Conservation (phyloP, 2,113 vertebrate genomes). For the Paradisaea rubra region DNA sequence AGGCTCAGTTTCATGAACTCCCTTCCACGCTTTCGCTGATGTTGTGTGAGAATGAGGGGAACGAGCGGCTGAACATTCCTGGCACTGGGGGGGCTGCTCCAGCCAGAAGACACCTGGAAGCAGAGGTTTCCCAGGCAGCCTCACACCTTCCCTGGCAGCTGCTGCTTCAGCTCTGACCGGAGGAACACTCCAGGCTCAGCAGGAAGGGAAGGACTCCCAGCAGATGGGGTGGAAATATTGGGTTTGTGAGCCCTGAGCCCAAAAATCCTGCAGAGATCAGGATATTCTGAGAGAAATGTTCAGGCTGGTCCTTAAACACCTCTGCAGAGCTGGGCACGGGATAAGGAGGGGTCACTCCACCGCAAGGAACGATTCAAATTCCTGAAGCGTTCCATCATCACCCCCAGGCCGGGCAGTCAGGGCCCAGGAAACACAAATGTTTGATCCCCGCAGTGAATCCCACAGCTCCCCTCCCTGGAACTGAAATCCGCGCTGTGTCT, state of each 20-base stretch:
- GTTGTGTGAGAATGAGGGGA: background rate
- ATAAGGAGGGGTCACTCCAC: rapidly evolving
- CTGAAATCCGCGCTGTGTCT: background rate
- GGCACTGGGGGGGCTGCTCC: background rate
- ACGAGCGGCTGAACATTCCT: background rate
- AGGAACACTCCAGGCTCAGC: background rate
- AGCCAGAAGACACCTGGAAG: background rate
- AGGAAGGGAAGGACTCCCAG: background rate
- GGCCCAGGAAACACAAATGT: background rate
- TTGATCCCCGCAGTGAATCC: background rate
- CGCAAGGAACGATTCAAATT: too few relatives aligned
- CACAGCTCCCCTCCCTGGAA: background rate
- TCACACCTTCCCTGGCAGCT: background rate
- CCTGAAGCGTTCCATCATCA: background rate
- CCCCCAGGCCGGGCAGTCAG: rapidly evolving
- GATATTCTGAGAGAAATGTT: background rate
- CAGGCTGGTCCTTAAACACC: background rate
- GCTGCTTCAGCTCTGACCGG: background rate
- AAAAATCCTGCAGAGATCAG: background rate
- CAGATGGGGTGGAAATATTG: background rate
- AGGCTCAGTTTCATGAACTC: background rate
- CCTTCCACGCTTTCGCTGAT: background rate
- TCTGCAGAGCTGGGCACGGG: background rate
- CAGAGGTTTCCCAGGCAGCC: background rate
- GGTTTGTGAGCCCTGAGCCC: background rate